phyloP scores from a whole-genome alignment of 2,113 vertebrate species.

The Furnarius figulus region DNA sequence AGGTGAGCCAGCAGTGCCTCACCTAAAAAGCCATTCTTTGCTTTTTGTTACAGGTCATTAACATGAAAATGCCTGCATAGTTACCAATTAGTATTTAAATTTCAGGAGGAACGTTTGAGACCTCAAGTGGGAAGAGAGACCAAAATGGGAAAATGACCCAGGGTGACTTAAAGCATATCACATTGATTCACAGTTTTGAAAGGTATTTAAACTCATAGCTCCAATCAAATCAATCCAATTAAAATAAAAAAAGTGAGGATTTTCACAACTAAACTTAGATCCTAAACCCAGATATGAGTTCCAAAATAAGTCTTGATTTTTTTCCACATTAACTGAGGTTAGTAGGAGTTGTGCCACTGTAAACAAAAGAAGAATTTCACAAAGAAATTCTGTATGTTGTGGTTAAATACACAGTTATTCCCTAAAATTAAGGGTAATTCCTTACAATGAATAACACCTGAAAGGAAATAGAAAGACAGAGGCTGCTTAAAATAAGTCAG shows the following conservation, averaged over 20 bases:
- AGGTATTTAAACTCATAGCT: background rate
- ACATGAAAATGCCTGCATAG: background rate
- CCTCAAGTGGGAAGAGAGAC: background rate
- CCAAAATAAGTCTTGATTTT: background rate
- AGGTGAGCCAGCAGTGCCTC: background rate
- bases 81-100: background rate
- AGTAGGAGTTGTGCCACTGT: background rate
- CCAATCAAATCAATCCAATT: background rate
- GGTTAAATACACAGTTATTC: background rate
- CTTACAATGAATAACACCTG: background rate
- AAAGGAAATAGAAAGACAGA: background rate
- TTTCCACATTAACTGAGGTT: background rate
- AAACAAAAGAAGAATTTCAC: conserved; percentile 2
- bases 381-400: background rate
- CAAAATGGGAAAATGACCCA: background rate
- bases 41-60: background rate
- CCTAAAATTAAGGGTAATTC: conserved; percentile 1
- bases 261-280: background rate
- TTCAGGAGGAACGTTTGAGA: background rate
- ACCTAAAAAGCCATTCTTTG: background rate
- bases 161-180: background rate
- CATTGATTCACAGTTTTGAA: background rate
- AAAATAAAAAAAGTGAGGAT: background rate
- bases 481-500: background rate
- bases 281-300: background rate